A percentile compares a stretch with the other conserved stretches of the same genome.
Conservation (phyloP, 2,797 vertebrate genomes). For the Prionace glauca region DNA sequence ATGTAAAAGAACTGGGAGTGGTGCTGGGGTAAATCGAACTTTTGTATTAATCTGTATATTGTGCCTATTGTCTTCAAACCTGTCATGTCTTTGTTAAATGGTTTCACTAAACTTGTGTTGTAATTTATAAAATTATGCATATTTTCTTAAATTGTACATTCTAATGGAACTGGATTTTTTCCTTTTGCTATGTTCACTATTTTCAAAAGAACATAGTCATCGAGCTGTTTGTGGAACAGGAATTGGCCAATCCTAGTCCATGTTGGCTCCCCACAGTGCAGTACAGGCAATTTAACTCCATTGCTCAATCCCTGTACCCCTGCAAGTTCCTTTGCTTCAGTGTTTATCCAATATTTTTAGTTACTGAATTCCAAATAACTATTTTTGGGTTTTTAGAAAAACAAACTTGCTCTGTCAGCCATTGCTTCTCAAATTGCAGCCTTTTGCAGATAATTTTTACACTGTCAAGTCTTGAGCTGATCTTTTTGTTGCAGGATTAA, state of each 20-base stretch:
- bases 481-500: background rate
- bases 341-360: background rate
- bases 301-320: no score
- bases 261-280: background rate
- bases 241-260: background rate
- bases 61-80: background rate
- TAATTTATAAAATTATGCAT: background rate
- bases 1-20: conserved; percentile 70
- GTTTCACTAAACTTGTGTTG: background rate
- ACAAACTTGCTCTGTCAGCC: background rate
- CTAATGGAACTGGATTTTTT: background rate
- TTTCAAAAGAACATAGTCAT: background rate
- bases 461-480: background rate
- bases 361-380: background rate
- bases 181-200: background rate
- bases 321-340: background rate
- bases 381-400: background rate
- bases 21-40: conserved; percentile 67
- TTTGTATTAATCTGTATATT: background rate
- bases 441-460: background rate
- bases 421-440: background rate
- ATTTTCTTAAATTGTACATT: background rate
- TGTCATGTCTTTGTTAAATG: background rate
- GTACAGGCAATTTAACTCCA: background rate
- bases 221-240: background rate